Percentiles rank a stretch among this genome's conserved stretches.
phyloP scores from a whole-genome alignment of 2,113 vertebrate species.

The Leucopternis melanops region DNA sequence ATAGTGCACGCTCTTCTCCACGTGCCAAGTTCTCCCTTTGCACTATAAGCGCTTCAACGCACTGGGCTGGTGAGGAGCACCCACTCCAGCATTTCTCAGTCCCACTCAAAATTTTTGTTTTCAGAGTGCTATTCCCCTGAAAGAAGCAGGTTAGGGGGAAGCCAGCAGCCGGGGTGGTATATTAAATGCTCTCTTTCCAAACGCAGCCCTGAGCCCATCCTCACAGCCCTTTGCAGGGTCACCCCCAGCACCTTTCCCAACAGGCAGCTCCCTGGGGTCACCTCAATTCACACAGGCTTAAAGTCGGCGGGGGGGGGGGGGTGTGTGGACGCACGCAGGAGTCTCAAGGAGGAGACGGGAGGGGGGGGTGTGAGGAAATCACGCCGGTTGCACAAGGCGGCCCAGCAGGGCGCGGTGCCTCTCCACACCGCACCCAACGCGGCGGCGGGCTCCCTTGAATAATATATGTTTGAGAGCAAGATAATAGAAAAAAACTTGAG shows the following conservation, averaged over 20 bases:
- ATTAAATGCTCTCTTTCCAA: fast-evolving
- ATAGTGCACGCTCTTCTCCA: fast-evolving
- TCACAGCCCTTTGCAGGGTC: neutral
- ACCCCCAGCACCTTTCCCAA: neutral
- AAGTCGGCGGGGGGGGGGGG: too few relatives aligned
- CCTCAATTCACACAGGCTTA: neutral
- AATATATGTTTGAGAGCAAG: too few relatives aligned
- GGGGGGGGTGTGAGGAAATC: too few relatives aligned
- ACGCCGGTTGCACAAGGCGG: too few relatives aligned
- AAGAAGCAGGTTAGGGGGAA: neutral
- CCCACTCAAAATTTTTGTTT: fast-evolving
- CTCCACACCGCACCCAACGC: too few relatives aligned
- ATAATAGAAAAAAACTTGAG: too few relatives aligned
- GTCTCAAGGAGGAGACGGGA: too few relatives aligned
- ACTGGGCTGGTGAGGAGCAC: neutral
- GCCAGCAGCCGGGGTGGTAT: neutral
- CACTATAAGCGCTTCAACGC: fast-evolving
- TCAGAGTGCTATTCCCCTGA: neutral
- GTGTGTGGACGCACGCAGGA: too few relatives aligned
- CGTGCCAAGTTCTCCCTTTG: neutral
- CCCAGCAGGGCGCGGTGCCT: too few relatives aligned
- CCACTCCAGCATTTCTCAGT: neutral
- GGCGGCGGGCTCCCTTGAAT: too few relatives aligned
- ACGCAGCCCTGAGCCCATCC: neutral
- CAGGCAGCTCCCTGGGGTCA: neutral